phyloP scores from a whole-genome alignment of 2,113 vertebrate genomes.

The Burhinus bistriatus region DNA sequence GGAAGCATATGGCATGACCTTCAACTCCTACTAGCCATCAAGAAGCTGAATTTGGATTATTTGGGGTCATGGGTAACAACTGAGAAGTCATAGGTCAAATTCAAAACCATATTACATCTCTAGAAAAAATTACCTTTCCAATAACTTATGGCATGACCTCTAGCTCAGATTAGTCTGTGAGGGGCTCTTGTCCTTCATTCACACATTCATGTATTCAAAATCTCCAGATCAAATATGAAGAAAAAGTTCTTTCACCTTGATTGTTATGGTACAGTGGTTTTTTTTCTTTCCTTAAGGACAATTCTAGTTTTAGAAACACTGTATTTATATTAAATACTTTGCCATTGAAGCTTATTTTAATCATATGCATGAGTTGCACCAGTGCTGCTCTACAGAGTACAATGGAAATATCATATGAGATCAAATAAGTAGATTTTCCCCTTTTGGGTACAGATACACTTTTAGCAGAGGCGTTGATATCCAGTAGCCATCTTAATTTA shows the following conservation, averaged over 20 bases:
- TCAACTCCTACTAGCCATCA: slow-evolving; percentile 39
- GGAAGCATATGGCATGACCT: slow-evolving; percentile 28
- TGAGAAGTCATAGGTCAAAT: slow-evolving; percentile 53
- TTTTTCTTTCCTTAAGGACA: neutral
- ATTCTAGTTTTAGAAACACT: neutral
- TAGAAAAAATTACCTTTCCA: slow-evolving; percentile 51
- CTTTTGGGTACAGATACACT: slow-evolving; percentile 27
- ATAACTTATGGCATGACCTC: slow-evolving; percentile 36
- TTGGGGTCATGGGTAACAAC: slow-evolving; percentile 35
- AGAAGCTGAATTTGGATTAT: slow-evolving; percentile 57
- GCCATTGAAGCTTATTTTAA: slow-evolving; percentile 1
- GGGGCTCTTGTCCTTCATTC: slow-evolving; percentile 36
- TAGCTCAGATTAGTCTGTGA: slow-evolving; percentile 3
- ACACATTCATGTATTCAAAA: slow-evolving; percentile 56
- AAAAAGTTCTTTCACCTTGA: neutral
- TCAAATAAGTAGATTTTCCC: slow-evolving; percentile 18
- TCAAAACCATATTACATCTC: slow-evolving; percentile 45
- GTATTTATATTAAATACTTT: neutral
- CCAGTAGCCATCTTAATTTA: slow-evolving; percentile 16
- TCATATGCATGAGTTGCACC: slow-evolving; percentile 7
- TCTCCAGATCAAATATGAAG: neutral
- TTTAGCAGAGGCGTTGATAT: slow-evolving; percentile 23
- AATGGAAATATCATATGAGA: neutral
- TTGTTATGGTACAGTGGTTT: neutral
- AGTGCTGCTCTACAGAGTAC: neutral